A percentile compares a stretch with the other conserved stretches of the same genome.
Conservation (phyloP, 2,888 invertebrate species). For the Stenichneumon culpator region DNA sequence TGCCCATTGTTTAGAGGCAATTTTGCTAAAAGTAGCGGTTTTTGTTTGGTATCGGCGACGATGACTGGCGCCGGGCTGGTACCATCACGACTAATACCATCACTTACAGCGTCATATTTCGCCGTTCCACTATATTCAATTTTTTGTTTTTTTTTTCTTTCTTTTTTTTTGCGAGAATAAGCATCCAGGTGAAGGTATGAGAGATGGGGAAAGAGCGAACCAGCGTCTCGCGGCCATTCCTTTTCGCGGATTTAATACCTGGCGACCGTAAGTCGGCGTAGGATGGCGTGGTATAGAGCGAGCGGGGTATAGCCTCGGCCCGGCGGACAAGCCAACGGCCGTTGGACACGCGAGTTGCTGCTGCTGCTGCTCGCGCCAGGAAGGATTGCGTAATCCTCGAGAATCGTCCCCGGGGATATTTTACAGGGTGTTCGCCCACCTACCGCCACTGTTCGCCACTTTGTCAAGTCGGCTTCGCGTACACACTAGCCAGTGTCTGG, state of each 20-base stretch:
- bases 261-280: constrained; percentile 74
- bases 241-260: constrained; percentile 78
- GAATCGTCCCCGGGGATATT: constrained; percentile 79
- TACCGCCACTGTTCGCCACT: constrained; percentile 69
- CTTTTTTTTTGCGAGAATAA: constrained; percentile 13
- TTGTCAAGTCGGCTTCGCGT: constrained; percentile 72
- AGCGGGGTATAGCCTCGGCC: constrained; percentile 14
- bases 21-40: background rate
- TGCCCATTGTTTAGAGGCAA: background rate
- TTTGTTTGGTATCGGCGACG: background rate
- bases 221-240: constrained; percentile 73
- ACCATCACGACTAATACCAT: background rate
- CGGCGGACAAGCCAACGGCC: constrained; percentile 66
- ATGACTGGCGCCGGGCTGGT: background rate
- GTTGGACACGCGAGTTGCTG: constrained; percentile 67
- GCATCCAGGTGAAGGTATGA: constrained; percentile 44
- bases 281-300: constrained; percentile 51
- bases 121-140: constrained; percentile 44
- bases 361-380: constrained; percentile 64
- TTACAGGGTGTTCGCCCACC: constrained; percentile 74
- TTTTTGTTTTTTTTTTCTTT: constrained; percentile 22
- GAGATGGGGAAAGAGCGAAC: constrained; percentile 44
- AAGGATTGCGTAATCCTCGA: constrained; percentile 79
- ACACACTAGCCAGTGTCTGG: constrained; percentile 32
- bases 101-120: constrained; percentile 17